Percentiles rank a stretch among this genome's conserved stretches.
phyloP scores from a whole-genome alignment of 2,797 vertebrate genomes.

The Sebastes taczanowskii region DNA sequence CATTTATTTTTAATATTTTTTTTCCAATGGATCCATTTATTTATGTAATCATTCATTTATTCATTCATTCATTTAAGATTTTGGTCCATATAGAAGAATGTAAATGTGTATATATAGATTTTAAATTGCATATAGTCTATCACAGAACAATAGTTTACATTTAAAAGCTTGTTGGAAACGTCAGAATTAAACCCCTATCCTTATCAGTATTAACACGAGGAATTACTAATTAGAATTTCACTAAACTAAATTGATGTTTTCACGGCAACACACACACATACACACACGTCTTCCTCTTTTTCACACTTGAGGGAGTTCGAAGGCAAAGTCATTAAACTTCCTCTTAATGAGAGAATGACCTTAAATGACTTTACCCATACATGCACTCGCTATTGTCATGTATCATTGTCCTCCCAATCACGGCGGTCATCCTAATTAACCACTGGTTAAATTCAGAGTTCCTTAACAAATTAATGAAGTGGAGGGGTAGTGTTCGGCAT shows the following conservation, averaged over 20 bases:
- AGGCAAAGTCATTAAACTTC: slow-evolving; percentile 75
- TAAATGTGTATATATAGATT: not conserved
- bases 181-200: not conserved
- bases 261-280: not conserved
- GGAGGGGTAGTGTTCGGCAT: slow-evolving; percentile 55
- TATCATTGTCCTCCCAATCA: slow-evolving; percentile 72
- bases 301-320: slow-evolving; percentile 62
- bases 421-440: slow-evolving; percentile 74
- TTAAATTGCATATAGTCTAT: not conserved
- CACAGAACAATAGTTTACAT: not conserved
- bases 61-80: too few relatives aligned
- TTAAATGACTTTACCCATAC: slow-evolving; percentile 72
- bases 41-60: too few relatives aligned
- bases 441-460: slow-evolving; percentile 65
- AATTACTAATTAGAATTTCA: slow-evolving; percentile 29
- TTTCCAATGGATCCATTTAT: too few relatives aligned
- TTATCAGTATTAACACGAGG: slow-evolving; percentile 16
- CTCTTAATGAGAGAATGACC: slow-evolving; percentile 73
- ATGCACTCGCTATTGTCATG: slow-evolving; percentile 68
- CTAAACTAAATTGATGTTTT: slow-evolving; percentile 46
- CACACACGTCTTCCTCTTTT: slow-evolving; percentile 13
- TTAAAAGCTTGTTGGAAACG: not conserved
- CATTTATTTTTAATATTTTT: too few relatives aligned
- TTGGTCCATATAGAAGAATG: not conserved
- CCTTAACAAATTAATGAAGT: slow-evolving; percentile 75